Evolutionary conservation across 2,113 vertebrate species (phyloP).

Genomic region (Pogonocichla stellata): DNA sequence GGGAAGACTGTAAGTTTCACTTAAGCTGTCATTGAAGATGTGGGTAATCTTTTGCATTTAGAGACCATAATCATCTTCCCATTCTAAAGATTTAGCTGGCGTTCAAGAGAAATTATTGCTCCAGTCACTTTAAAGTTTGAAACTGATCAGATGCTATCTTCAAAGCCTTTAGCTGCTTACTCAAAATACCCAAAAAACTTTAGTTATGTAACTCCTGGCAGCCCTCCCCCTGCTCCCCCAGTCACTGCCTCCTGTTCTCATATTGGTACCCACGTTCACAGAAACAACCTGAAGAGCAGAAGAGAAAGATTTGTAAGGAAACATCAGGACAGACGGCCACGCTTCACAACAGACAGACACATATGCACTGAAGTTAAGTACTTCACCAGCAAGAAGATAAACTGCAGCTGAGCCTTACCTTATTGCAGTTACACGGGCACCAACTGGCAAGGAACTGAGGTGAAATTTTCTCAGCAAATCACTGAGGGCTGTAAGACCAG

Average conservation of each 20-base stretch:
- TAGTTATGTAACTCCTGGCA: background rate
- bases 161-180: constrained; percentile 47
- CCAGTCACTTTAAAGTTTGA: constrained; percentile 46
- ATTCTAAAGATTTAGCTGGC: constrained; percentile 51
- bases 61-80: constrained; percentile 65
- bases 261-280: background rate
- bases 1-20: constrained; percentile 43
- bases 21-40: constrained; percentile 58
- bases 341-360: constrained; percentile 23
- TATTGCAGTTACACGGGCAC: constrained; percentile 58
- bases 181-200: constrained; percentile 48
- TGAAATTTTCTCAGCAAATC: constrained; percentile 73
- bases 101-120: constrained; percentile 52
- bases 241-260: background rate
- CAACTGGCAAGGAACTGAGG: constrained; percentile 64
- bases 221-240: background rate
- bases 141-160: constrained; percentile 54
- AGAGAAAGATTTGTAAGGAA: background rate
- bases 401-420: constrained; percentile 75
- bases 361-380: background rate
- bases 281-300: background rate
- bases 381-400: constrained; percentile 53
- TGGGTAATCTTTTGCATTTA: constrained; percentile 58
- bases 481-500: constrained; percentile 68
- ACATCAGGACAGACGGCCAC: background rate